Evolutionary conservation across 2,888 invertebrate genomes (phyloP).

Genomic region (Gandaritis pyraliata): DNA sequence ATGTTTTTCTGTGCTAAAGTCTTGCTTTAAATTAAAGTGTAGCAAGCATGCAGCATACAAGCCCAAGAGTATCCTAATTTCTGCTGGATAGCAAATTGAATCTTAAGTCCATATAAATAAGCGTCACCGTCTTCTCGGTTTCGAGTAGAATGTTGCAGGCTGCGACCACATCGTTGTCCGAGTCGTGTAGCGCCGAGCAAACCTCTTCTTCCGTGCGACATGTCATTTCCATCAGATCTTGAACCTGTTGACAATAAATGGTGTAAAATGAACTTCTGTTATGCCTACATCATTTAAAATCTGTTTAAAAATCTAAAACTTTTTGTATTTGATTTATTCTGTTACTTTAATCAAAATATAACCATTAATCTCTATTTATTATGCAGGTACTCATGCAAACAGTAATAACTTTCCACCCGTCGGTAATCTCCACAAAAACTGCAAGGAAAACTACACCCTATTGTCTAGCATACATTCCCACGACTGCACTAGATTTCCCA

Average conservation of each 20-base stretch:
- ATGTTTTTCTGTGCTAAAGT: too few species aligned
- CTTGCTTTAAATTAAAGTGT: too few species aligned
- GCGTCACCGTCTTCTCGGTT: constrained; percentile 52
- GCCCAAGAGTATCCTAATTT: too few species aligned
- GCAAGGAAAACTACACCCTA: constrained; percentile 20
- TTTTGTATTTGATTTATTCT: too few species aligned
- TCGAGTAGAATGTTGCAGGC: constrained; percentile 93
- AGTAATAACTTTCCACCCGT: constrained; percentile 6
- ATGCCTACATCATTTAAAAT: too few species aligned
- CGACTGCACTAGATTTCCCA: constrained; percentile 18
- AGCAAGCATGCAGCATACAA: too few species aligned
- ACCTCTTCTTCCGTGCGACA: constrained; percentile 95
- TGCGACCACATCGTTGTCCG: constrained; percentile 93
- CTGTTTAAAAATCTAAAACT: too few species aligned
- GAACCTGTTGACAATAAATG: constrained; percentile 84
- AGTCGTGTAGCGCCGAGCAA: constrained; percentile 96
- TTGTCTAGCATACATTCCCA: constrained; percentile 26
- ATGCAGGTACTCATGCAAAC: background rate
- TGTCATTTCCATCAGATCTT: constrained; percentile 95
- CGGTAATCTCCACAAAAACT: constrained; percentile 8
- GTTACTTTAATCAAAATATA: too few species aligned
- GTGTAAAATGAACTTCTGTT: too few species aligned
- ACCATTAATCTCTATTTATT: background rate
- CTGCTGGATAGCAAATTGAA: too few species aligned
- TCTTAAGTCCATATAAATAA: background rate